A percentile compares a stretch with the other conserved stretches of the same genome.
These are phyloP conservation scores for Heliconius sara DNA, from an alignment of 2,888 invertebrate genomes.

Conservation along the genomic window DNA sequence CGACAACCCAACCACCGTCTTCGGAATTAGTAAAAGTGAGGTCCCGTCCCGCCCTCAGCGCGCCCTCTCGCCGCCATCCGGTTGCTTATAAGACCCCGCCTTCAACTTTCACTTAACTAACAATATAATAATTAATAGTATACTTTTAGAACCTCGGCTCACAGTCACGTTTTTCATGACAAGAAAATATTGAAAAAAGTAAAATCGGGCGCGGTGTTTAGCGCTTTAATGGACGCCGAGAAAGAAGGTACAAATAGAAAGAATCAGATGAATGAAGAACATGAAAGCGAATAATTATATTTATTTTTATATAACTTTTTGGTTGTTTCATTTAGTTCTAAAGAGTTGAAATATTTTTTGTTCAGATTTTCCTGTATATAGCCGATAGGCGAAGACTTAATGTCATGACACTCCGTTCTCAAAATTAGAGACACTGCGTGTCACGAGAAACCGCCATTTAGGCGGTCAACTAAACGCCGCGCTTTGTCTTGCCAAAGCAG, in stretches of 20 bases:
- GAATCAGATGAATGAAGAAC: constrained; percentile 19
- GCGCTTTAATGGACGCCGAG: constrained; percentile 64
- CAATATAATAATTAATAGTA: background rate
- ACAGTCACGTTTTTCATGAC: constrained; percentile 71
- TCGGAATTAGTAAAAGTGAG: no score
- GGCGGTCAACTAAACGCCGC: background rate
- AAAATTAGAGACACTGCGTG: background rate
- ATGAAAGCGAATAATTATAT: constrained; percentile 34
- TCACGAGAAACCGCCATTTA: no score
- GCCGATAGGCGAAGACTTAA: background rate
- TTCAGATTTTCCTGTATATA: no score
- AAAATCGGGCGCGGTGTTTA: constrained; percentile 56
- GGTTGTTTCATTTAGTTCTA: constrained; percentile 15
- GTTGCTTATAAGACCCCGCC: no score
- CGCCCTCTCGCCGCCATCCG: no score
- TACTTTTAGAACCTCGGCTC: constrained; percentile 61
- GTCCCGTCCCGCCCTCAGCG: no score
- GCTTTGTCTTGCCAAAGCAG: no score
- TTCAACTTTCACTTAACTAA: background rate
- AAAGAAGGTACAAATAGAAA: constrained; percentile 51
- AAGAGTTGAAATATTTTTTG: no score
- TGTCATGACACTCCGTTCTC: background rate
- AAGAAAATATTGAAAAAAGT: constrained; percentile 65
- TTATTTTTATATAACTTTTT: background rate
- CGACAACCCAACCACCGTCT: no score